Base-by-base conservation (phyloP, 1,140 invertebrate genomes). In the Drosophila obscura region DNA sequence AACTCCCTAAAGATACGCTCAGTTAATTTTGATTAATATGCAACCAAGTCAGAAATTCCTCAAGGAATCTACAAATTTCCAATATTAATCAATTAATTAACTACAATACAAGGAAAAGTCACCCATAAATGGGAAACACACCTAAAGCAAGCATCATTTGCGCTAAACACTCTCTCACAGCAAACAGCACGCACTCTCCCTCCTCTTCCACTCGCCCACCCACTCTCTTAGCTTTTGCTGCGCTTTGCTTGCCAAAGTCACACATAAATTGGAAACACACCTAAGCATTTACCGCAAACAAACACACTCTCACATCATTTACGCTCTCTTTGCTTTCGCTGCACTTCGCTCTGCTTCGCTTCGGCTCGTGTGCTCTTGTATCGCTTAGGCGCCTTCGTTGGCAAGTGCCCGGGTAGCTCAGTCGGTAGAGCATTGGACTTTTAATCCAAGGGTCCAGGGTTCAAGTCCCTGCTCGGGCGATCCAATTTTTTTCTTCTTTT, bases 381-480 rank as follows among this genome's bases (percentile, higher is more conserved):
- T 39, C 35, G 35, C 35, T 68, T 57, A 24, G 5, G 63, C 45
- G 8, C 19, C 4, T 16, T 26, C 1, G 0, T 1, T 7, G 8
- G 4, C 57, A 73, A 31, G 43, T 48, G 95, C 95, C 95, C 94
- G 95, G 95, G 95, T 96, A 96, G 95, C 95, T 96, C 95, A 95
- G 95, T 96, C 95, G 96, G 96, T 96, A 96, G 96, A 96, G 96
- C 96, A 96, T 95, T 83, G 94, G 94, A 95, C 94, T 95, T 94
- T 95, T 95, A 95, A 95, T 95, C 94, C 94, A 94, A 95, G 94
- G 94, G 94, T 95, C 94, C 94, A 95, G 94, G 94, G 94, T 95
- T 95, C 94, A 94, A 95, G 94, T 95, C 94, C 94, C 94, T 95
- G 94, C 94, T 95, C 94, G 94, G 94, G 94, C 95, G 95, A 73